Percentiles rank a stretch among this genome's conserved stretches.
Conservation (phyloP, 2,797 vertebrate species). For the Nyctalus aviator region DNA sequence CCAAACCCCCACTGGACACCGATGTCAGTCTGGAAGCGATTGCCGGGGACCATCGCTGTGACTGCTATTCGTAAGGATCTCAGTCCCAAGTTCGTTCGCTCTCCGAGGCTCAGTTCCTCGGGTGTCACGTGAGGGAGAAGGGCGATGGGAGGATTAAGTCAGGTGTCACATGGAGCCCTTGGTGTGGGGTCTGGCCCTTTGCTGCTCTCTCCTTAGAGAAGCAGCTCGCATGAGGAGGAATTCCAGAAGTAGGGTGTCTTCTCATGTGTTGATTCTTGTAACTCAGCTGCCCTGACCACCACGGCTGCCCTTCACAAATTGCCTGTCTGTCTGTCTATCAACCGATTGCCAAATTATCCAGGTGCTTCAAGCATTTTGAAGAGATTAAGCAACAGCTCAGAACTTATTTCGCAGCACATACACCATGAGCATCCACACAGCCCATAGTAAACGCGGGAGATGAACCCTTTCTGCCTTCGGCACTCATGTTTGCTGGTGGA, state of each 20-base stretch:
- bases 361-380: background rate
- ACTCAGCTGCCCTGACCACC: background rate
- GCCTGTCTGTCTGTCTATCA: background rate
- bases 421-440: background rate
- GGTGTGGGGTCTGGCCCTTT: background rate
- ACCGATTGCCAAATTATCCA: background rate
- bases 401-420: background rate
- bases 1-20: conserved; percentile 89
- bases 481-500: background rate
- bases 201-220: background rate
- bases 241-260: background rate
- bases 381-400: background rate
- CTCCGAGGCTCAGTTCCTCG: background rate
- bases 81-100: background rate
- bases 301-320: background rate
- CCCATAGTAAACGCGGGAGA: background rate
- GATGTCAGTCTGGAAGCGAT: conserved; percentile 93
- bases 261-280: background rate
- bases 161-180: background rate
- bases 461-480: background rate
- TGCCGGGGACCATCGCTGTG: conserved; percentile 90
- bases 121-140: background rate
- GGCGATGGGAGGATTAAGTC: background rate
- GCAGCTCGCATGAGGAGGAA: background rate
- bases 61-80: conserved; percentile 93